A percentile compares a stretch with the other conserved stretches of the same genome.
Evolutionary conservation across 2,113 vertebrate species (phyloP).

Genomic region (Regulus satrapa): DNA sequence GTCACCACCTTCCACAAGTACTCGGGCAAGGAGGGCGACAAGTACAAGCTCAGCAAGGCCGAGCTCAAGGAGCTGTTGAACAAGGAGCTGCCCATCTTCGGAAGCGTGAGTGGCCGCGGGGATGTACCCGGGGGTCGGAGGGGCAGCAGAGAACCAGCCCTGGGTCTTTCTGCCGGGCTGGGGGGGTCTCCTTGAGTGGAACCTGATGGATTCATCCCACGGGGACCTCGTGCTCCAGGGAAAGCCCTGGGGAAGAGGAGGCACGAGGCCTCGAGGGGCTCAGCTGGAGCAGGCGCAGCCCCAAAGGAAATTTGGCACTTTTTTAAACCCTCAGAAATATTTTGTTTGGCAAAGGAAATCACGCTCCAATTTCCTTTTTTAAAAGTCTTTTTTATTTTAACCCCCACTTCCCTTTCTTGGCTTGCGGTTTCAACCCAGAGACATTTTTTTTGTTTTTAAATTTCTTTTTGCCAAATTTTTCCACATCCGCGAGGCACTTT

Average conservation of each 20-base stretch:
- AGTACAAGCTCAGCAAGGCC: conserved; percentile 71
- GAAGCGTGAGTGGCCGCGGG: conserved; percentile 58
- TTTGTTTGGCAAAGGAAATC: background rate
- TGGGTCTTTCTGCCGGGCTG: accelerated
- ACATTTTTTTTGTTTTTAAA: background rate
- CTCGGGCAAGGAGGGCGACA: conserved; percentile 66
- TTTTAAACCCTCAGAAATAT: background rate
- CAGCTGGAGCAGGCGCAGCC: background rate
- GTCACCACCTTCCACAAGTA: conserved; percentile 77
- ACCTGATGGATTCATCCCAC: background rate
- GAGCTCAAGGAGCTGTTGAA: conserved; percentile 80
- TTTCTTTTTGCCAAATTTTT: background rate
- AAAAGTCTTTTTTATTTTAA: background rate
- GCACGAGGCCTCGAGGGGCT: accelerated
- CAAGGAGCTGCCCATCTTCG: conserved; percentile 74
- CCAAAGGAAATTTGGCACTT: background rate
- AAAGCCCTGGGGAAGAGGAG: background rate
- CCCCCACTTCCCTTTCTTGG: background rate
- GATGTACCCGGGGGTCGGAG: background rate
- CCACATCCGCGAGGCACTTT: accelerated
- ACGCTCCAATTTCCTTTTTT: background rate
- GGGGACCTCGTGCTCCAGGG: accelerated
- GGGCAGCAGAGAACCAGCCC: background rate
- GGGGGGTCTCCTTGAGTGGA: accelerated
- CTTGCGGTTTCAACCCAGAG: background rate